Evolutionary conservation across 2,113 vertebrate genomes (phyloP).

Genomic region (Pelobates fuscus): DNA sequence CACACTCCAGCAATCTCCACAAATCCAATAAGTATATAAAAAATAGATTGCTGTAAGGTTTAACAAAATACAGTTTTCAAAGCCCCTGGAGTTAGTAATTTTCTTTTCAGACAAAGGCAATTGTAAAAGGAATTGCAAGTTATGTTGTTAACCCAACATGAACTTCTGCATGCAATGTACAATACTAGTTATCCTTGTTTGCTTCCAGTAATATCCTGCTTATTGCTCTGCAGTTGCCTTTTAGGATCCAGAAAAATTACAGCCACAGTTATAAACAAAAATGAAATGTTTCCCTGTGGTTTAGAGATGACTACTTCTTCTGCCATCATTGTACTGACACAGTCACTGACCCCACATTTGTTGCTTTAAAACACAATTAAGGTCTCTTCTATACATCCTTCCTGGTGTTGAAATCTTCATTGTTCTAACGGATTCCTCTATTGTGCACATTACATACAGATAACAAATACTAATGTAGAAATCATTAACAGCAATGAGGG

Average conservation of each 20-base stretch:
- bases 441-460: no score
- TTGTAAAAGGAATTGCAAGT: constrained; percentile 47
- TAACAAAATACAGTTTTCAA: constrained; percentile 47
- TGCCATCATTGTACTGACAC: background rate
- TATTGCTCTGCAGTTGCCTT: constrained; percentile 28
- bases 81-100: constrained; percentile 46
- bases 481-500: no score
- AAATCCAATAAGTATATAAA: constrained; percentile 40
- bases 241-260: constrained; percentile 27
- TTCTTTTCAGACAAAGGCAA: constrained; percentile 45
- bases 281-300: constrained; percentile 25
- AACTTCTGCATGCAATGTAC: constrained; percentile 28
- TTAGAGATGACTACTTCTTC: constrained; percentile 10
- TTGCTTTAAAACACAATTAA: background rate
- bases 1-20: constrained; percentile 10
- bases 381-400: no score
- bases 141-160: constrained; percentile 44
- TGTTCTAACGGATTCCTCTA: no score
- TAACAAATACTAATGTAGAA: no score
- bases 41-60: constrained; percentile 33
- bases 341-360: constrained; percentile 22
- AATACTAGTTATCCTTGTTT: constrained; percentile 41
- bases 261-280: constrained; percentile 31
- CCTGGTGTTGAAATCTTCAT: no score
- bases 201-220: constrained; percentile 33